Evolutionary conservation across 2,888 invertebrate species (phyloP).

Genomic region (Nephrotoma appendiculata): DNA sequence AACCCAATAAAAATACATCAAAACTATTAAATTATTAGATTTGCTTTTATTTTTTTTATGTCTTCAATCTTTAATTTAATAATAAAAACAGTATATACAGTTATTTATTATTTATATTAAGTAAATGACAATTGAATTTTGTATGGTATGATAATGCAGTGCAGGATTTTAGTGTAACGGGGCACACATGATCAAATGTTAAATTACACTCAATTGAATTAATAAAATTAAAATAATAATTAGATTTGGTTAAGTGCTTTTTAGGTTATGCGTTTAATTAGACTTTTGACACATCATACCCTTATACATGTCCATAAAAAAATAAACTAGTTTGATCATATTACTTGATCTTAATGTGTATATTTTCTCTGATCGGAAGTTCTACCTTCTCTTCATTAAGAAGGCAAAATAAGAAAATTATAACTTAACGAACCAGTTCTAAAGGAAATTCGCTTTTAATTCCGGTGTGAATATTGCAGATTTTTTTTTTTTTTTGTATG

Average conservation of each 20-base stretch:
- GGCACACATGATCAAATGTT: background rate
- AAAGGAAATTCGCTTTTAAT: background rate
- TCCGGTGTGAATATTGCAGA: background rate
- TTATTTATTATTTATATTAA: background rate
- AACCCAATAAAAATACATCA: constrained; percentile 1
- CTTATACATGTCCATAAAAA: background rate
- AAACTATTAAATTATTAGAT: background rate
- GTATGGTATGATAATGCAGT: background rate
- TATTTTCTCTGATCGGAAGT: background rate
- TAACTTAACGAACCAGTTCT: background rate
- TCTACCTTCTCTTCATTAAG: background rate
- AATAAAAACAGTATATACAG: background rate
- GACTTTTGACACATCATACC: background rate
- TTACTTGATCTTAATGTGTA: background rate
- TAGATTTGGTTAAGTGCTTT: background rate
- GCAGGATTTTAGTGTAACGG: background rate
- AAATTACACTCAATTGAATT: background rate
- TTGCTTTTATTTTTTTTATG: background rate
- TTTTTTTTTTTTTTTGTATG: background rate
- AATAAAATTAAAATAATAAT: background rate
- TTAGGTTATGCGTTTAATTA: background rate
- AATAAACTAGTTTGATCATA: background rate
- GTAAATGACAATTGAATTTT: background rate
- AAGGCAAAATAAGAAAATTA: background rate
- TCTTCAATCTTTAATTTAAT: background rate